Conservation (phyloP, 2,113 vertebrate species). For the Sciurus niger region DNA sequence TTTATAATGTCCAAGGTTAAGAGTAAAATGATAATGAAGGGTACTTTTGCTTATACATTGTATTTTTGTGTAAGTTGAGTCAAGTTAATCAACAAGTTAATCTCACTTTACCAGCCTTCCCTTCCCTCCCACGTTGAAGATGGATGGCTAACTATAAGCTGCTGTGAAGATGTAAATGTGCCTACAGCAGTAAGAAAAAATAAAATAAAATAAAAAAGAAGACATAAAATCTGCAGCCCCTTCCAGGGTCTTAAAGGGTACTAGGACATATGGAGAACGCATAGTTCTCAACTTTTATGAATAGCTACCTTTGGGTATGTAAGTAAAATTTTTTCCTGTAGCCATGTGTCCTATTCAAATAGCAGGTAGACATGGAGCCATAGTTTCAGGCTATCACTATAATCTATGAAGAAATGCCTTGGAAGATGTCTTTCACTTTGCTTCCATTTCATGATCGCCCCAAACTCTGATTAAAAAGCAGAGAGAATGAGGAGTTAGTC, state of each 20-base stretch:
- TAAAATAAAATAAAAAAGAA: not conserved
- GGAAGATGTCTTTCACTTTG: not conserved
- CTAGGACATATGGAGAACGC: not conserved
- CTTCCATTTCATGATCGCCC: not conserved
- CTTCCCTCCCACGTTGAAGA: not conserved
- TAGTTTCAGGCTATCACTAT: not conserved
- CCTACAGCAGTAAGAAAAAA: not conserved
- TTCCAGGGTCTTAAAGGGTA: not conserved
- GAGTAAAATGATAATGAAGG: not conserved
- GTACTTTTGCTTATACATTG: not conserved
- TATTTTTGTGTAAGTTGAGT: conserved; percentile 28
- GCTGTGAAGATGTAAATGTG: not conserved
- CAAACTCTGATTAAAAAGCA: not conserved
- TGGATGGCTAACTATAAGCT: not conserved
- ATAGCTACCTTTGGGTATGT: not conserved
- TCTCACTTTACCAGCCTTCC: not conserved
- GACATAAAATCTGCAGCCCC: not conserved
- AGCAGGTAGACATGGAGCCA: not conserved
- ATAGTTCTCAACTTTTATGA: not conserved
- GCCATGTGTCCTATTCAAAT: not conserved
- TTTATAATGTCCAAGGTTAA: not conserved
- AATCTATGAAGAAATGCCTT: not conserved
- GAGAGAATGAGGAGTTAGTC: not conserved
- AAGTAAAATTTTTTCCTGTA: not conserved
- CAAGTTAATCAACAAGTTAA: not conserved